Conservation (phyloP, 2,888 invertebrate species). For the Gibbula magus region DNA sequence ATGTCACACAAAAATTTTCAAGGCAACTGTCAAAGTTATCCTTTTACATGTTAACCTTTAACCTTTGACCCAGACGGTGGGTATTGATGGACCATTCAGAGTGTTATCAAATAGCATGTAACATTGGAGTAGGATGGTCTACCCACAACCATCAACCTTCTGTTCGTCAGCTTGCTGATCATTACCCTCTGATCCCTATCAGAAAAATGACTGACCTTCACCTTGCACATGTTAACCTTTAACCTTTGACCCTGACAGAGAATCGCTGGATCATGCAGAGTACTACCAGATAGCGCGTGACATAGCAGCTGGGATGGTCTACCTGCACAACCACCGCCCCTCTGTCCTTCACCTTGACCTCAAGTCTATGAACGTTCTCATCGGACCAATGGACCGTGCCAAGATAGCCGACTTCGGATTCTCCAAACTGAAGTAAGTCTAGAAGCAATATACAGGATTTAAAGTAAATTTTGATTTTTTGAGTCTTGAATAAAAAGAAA, state of each 20-base stretch:
- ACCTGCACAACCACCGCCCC: constrained; percentile 68
- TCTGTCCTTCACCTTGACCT: constrained; percentile 70
- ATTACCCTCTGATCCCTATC: no score
- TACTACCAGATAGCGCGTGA: constrained; percentile 68
- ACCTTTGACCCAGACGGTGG: no score
- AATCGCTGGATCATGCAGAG: constrained; percentile 62
- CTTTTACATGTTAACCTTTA: no score
- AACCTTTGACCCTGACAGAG: constrained; percentile 43
- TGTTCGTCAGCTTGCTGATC: no score
- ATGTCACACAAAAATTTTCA: no score
- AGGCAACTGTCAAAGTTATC: no score
- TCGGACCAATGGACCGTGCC: constrained; percentile 61
- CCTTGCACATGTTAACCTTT: background rate
- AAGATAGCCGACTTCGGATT: constrained; percentile 74
- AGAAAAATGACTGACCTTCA: no score
- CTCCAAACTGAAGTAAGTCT: constrained; percentile 69
- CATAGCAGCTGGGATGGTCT: constrained; percentile 69
- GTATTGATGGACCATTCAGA: no score
- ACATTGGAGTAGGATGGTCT: no score
- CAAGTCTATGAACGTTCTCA: constrained; percentile 70
- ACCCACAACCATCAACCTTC: no score
- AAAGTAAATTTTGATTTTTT: background rate
- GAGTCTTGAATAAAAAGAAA: background rate
- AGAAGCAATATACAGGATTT: background rate
- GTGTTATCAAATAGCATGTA: no score